Base-by-base conservation (phyloP, 2,888 invertebrate genomes). In the Hydroisotoma schaefferi region DNA sequence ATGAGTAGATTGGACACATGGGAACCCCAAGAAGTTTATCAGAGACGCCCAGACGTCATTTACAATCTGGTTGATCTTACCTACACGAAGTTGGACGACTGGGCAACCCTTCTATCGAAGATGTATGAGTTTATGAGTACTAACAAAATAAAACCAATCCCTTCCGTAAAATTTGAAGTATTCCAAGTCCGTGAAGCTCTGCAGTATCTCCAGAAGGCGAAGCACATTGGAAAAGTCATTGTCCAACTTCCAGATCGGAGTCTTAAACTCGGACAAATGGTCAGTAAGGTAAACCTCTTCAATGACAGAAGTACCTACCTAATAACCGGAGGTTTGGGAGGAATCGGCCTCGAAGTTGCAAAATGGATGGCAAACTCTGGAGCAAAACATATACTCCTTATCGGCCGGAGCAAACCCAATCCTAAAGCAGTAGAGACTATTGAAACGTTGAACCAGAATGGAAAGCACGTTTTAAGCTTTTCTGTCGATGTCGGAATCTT, bases 161-260 rank as follows among this genome's bases (percentile, higher is more conserved):
- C 61, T 1, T 53, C 40, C 33, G 40, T 33, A 2, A 28, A 26
- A 18, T 61, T 55, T 26, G 53, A 53, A 22, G 49, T 29, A 2
- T 10, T 25, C 1, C 29, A 48, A 1, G 54, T 61, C 8, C 3
- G 51, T 26, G 57, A 61, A 29, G 61, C 61, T 1, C 18, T 61
- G 26, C 27, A 43, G 5, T 55, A 55, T 33, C 12, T 61, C 25
- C 57, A 58, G 40, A 48, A 55, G 27, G 58, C 47, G 1, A 54
- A 49, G 20, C 59, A 59, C 26, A 49, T 59, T 54, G 60, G 55
- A 15, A 49, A 55, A 51, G 44, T 61, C n/a, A 46, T 55, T 2
- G 3, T 37, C 20, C 26, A 1, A 5, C 38, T 51, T 37, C 56
- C 56, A 26, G 33, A 33, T 6, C 6, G 33, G 33, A 33, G 33